Evolutionary conservation across 30 jellyfish, hydroid and myxozoan species (phyloP).

Genomic region (Cassiopea andromeda): DNA sequence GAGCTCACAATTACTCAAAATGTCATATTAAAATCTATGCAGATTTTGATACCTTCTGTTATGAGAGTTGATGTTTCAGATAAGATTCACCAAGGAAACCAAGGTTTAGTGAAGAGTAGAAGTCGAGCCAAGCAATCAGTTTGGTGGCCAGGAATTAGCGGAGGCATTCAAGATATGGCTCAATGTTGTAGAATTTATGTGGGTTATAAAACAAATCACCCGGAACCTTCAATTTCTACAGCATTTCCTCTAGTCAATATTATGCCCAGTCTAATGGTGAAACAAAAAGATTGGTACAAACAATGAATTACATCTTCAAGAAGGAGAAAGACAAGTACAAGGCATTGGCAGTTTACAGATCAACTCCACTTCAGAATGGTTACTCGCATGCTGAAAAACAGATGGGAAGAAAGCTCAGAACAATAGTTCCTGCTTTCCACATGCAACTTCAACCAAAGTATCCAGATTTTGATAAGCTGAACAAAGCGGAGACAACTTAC

Average conservation of each 20-base stretch:
- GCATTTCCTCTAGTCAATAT: constrained; percentile 48
- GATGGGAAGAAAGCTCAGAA: constrained; percentile 67
- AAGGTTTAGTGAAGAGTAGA: constrained; percentile 50
- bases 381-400: constrained; percentile 53
- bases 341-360: constrained; percentile 55
- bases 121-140: constrained; percentile 52
- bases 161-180: constrained; percentile 40
- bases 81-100: constrained; percentile 61
- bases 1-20: constrained; percentile 32
- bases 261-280: constrained; percentile 35
- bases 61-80: constrained; percentile 59
- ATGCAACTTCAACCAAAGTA: constrained; percentile 40
- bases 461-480: constrained; percentile 40
- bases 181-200: constrained; percentile 41
- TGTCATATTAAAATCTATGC: constrained; percentile 36
- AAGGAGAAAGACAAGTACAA: constrained; percentile 40
- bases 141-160: constrained; percentile 65
- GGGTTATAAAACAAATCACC: not conserved
- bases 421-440: constrained; percentile 53
- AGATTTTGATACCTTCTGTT: constrained; percentile 65
- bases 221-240: constrained; percentile 13
- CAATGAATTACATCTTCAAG: constrained; percentile 45
- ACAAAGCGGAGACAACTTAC: constrained; percentile 22
- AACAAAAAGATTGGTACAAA: constrained; percentile 51
- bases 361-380: constrained; percentile 62